Conservation (phyloP, 2,888 invertebrate genomes). For the Noctua fimbriata region DNA sequence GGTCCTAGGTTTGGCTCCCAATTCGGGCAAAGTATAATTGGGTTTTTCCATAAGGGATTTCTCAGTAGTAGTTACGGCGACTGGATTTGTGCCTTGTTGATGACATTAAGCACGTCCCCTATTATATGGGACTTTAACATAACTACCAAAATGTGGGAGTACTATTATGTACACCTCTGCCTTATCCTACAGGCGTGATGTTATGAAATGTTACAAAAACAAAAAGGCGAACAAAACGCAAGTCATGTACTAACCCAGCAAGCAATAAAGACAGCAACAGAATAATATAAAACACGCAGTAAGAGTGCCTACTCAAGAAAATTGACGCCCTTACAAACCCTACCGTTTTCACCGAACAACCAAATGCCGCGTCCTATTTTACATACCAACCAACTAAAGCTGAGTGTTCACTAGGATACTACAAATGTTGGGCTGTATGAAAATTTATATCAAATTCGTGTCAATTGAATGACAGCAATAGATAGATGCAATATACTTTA, state of each 20-base stretch:
- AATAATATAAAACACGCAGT: conserved; percentile 46
- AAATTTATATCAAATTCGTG: not conserved
- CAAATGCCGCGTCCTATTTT: conserved; percentile 56
- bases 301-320: conserved; percentile 55
- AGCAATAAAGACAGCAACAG: conserved; percentile 40
- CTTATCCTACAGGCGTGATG: too few species aligned
- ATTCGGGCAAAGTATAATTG: not conserved
- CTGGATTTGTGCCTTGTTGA: not conserved
- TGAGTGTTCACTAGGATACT: conserved; percentile 8
- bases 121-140: too few species aligned
- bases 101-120: not conserved
- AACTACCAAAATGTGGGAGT: too few species aligned
- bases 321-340: conserved; percentile 52
- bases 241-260: conserved; percentile 1
- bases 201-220: not conserved
- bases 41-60: not conserved
- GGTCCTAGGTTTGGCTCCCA: not conserved
- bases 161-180: too few species aligned
- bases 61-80: too few species aligned
- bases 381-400: conserved; percentile 47
- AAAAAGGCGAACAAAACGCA: conserved; percentile 8
- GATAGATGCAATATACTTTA: not conserved
- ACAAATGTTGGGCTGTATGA: not conserved
- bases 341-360: conserved; percentile 38
- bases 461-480: not conserved